Evolutionary conservation across 2,113 vertebrate genomes (phyloP).

Genomic region (Monopterus albus): DNA sequence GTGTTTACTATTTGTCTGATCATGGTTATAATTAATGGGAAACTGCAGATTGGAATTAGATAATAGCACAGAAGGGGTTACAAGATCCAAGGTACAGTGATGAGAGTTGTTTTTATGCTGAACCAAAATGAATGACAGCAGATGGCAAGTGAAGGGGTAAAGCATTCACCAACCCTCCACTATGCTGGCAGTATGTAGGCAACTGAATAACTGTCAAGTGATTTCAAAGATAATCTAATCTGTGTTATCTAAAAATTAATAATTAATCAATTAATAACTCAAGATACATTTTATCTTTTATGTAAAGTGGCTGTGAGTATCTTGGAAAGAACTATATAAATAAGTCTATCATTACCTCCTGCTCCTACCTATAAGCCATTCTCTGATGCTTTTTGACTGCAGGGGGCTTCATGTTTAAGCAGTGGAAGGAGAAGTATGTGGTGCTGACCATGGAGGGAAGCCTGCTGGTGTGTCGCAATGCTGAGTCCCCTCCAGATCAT

Average conservation of each 20-base stretch:
- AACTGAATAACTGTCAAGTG: background rate
- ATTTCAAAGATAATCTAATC: background rate
- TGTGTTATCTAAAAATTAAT: too few species aligned
- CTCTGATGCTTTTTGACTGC: background rate
- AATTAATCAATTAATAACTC: too few species aligned
- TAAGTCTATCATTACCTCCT: too few species aligned
- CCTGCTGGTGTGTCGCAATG: conserved; percentile 82
- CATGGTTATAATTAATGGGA: background rate
- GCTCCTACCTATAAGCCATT: background rate
- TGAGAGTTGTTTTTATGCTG: too few species aligned
- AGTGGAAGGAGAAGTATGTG: conserved; percentile 87
- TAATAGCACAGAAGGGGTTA: background rate
- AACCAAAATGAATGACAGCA: background rate
- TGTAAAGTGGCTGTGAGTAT: too few species aligned
- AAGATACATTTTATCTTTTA: too few species aligned
- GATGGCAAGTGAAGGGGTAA: background rate
- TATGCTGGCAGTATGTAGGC: background rate
- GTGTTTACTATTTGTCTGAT: too few species aligned
- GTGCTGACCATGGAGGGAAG: conserved; percentile 82
- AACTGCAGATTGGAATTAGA: background rate
- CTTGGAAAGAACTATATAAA: too few species aligned
- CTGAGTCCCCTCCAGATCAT: conserved; percentile 81
- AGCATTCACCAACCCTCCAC: background rate
- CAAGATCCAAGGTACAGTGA: too few species aligned
- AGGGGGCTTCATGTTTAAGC: conserved; percentile 89